Base-by-base conservation (phyloP, 2,113 vertebrate species). In the Morone saxatilis region DNA sequence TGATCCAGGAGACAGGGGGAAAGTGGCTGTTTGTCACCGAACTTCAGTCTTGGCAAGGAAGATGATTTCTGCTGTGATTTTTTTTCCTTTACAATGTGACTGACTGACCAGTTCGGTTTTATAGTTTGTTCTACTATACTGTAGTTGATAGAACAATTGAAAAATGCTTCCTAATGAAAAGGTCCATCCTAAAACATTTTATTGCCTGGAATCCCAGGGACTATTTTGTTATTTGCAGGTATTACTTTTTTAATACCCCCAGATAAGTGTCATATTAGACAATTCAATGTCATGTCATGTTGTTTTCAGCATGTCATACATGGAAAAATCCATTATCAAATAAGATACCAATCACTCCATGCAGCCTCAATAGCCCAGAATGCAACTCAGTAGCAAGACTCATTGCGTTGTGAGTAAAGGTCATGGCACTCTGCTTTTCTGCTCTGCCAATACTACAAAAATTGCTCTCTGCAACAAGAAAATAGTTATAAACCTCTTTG, bases 1-100 rank as follows among this genome's bases (percentile, higher is more conserved):
- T 94, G 94, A 94, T 95, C 91, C 93, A 94, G 89, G 85, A 93
- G 94, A 94, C 88, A 90, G 91, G 91, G 90, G 89, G 88, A 86
- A 92, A 88, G 89, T 75, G 88, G 78, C 90, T 93, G 91, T 94
- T 93, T 93, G 89, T 94, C 91, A 91, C 89, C 71, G 84, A 92
- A 94, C 90, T 94, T 94, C 82, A 87, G 84, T 91, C 88, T 93
- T 94, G 91, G 90, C 84, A 83, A 43, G 66, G 31, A 85, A 85
- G 75, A 85, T 14, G 71, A 83, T 81, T 84, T 91, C 31, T 73
- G 57, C 87, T 77, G 16, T 59, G 14, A 71, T 80, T 53, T 70
- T 88, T 86, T 85, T 75, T 57, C 57, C 67, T 81, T 72, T 79
- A 66, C 76, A 76, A 40, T 71, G 54, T 80, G 40, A 88, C 68